Percentiles rank a stretch among this genome's conserved stretches.
phyloP scores from a whole-genome alignment of 2,113 vertebrate species.

The Anoura caudifer region DNA sequence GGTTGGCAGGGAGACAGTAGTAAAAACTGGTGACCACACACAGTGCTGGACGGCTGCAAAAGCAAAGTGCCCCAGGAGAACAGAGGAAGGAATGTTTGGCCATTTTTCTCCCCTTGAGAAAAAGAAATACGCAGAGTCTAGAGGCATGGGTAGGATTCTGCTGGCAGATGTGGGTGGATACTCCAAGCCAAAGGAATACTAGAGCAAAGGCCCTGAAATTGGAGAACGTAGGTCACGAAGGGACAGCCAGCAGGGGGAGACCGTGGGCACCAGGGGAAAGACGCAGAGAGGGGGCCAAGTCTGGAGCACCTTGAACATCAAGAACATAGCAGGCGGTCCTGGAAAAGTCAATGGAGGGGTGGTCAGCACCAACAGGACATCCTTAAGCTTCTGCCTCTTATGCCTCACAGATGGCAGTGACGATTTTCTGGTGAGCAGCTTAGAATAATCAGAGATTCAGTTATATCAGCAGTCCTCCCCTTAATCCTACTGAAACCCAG shows the following conservation, averaged over 20 bases:
- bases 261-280: background rate
- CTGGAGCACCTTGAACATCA: background rate
- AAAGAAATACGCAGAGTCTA: background rate
- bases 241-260: background rate
- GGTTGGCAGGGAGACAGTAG: background rate
- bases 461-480: conserved; percentile 13
- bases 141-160: background rate
- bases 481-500: background rate
- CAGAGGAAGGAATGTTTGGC: background rate
- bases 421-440: conserved; percentile 40
- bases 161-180: background rate
- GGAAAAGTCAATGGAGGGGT: background rate
- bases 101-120: background rate
- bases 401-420: background rate
- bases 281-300: accelerated
- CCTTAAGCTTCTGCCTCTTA: background rate
- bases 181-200: background rate
- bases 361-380: background rate
- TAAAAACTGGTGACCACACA: background rate
- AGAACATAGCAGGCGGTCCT: background rate
- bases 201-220: background rate
- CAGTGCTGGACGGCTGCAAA: background rate
- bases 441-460: background rate
- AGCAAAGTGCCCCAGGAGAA: background rate
- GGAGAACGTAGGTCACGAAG: background rate